Percentiles rank a stretch among this genome's conserved stretches.
Conservation (phyloP, 2,888 invertebrate species). For the Mythimna ferrago region DNA sequence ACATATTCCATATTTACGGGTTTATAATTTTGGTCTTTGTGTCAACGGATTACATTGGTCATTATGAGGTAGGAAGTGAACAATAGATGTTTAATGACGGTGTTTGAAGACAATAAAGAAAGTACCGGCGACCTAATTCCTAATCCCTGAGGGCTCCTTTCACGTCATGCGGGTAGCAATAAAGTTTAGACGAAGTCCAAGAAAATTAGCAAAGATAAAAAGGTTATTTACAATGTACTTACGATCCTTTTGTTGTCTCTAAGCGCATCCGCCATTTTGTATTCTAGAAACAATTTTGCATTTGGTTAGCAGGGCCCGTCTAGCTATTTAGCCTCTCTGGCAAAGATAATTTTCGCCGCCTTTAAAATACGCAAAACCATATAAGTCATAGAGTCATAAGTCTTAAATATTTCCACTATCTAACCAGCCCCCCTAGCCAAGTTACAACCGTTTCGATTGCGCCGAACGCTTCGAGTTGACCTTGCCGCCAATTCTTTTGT, state of each 20-base stretch:
- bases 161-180: slow-evolving; percentile 54
- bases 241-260: slow-evolving; percentile 2
- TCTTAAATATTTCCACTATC: too few relatives aligned
- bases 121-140: slow-evolving; percentile 36
- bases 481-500: too few relatives aligned
- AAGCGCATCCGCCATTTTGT: neutral
- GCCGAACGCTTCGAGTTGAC: too few relatives aligned
- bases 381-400: too few relatives aligned
- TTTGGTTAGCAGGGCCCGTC: neutral
- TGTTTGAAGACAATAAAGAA: slow-evolving; percentile 35
- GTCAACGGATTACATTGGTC: slow-evolving; percentile 30
- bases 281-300: slow-evolving; percentile 13
- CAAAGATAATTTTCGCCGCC: too few relatives aligned
- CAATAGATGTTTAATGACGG: slow-evolving; percentile 33
- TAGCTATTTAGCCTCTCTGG: too few relatives aligned
- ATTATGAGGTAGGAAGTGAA: slow-evolving; percentile 12
- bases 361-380: too few relatives aligned
- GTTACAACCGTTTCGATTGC: too few relatives aligned
- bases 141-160: slow-evolving; percentile 41
- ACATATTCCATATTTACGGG: slow-evolving; percentile 46
- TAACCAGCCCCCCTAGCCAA: too few relatives aligned
- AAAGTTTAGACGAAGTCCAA: slow-evolving; percentile 28
- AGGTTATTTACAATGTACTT: slow-evolving; percentile 33
- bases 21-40: slow-evolving; percentile 17
- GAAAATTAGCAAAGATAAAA: slow-evolving; percentile 12